Base-by-base conservation (phyloP, 2,113 vertebrate genomes). In the Chunga burmeisteri region DNA sequence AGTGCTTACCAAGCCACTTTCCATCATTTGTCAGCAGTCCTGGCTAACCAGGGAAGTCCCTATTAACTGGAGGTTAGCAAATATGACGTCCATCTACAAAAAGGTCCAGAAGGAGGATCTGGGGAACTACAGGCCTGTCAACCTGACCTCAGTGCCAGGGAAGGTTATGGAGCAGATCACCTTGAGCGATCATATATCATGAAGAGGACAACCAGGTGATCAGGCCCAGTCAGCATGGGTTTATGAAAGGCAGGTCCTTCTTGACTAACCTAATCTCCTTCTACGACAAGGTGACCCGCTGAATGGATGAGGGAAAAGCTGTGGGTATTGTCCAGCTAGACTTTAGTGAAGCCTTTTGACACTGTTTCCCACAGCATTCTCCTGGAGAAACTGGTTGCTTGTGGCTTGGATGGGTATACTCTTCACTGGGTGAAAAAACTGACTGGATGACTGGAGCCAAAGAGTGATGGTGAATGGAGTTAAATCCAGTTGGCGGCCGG, bases 111-210 rank as follows among this genome's bases (percentile, higher is more conserved):
- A 91, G 16, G 27, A 66, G 34, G 7, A 26, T 53, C 5, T 46
- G 9, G 32, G 36, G 6, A 66, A 11, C 27, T 38, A 46, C 15
- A 50, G 36, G 19, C 27, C 10, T 5, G 11, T 38, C 36, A 86
- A 16, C 2, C 53, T 21, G 34, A 10, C 12, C 26, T 63, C 36
- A 13, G 19, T 50, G 71, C 12, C 12, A 23, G 36, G 71, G 36
- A 50, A 38, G 44, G 7, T 46, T 46, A 29, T 18, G 44, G 19
- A 80, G 27, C 44, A 46, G 27, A 26, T 59, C 15, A 16, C 40
- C 53, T 7, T 21, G 9, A 80, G 16, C 46, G 19, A 15, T 25
- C 27, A 17, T 4, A 4, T 1, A 11, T 34, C 23, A 59, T 0
- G 0, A 52, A 12, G 38, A 84, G 44, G 65, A 9, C 6, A 66